Conservation (phyloP, 2,113 vertebrate genomes). For the Panthera uncia region DNA sequence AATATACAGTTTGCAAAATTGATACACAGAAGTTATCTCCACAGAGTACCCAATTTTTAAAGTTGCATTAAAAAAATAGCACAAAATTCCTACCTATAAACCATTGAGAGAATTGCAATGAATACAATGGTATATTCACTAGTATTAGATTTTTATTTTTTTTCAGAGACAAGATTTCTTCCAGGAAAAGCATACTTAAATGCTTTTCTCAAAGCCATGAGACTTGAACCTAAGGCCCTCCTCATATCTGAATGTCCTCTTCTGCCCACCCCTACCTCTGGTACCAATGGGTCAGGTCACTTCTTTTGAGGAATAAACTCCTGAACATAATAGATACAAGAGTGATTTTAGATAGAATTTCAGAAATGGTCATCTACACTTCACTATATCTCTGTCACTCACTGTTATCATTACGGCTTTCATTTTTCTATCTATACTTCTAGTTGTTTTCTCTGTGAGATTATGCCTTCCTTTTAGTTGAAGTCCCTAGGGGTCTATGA, state of each 20-base stretch:
- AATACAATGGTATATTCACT: background rate
- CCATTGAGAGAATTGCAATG: background rate
- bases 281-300: background rate
- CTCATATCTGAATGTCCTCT: background rate
- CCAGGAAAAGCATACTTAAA: background rate
- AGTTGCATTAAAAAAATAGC: background rate
- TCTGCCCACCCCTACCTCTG: background rate
- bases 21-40: background rate
- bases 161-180: background rate
- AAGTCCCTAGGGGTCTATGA: background rate
- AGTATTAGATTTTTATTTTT: background rate
- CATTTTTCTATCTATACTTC: background rate
- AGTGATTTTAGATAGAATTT: slow-evolving; percentile 1
- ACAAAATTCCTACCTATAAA: background rate
- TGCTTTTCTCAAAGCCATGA: background rate
- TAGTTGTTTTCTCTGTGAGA: background rate
- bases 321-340: background rate
- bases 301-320: background rate
- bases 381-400: background rate
- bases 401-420: background rate
- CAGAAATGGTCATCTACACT: background rate
- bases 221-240: background rate
- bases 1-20: background rate
- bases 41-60: background rate
- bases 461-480: background rate